Evolutionary conservation across 2,888 invertebrate species (phyloP), one percentile per base, ranked within the genome.

Genomic region (Conomelus anceps): DNA sequence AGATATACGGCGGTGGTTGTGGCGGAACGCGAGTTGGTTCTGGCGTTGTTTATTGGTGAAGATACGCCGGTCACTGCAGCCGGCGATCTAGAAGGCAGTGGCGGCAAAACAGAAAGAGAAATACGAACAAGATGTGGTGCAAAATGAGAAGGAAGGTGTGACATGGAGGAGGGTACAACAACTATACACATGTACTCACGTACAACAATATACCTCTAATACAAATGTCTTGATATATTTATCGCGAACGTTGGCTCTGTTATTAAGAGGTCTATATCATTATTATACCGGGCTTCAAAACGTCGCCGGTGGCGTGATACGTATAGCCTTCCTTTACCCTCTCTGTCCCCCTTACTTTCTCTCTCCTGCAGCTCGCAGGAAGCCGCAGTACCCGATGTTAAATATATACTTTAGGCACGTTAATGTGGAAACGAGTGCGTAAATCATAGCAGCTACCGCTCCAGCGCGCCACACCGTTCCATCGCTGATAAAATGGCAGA

Each of bases 221-320:
- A 86, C 86, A 86, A 86, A 86, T 26, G 86, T 86, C 86, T 63
- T 86, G 86, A 86, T 86, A 86, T 86, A 86, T 86, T 86, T 86
- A 86, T 86, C 22, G 86, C 22, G 86, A 24, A 86, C 86, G 24
- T 26, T 26, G 86, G 63, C 63, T 86, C 22, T 86, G 24, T 86
- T 86, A 86, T 86, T 86, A 86, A 86, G 23, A 86, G 29, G 86
- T 86, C 86, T 86, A 86, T 86, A 86, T 86, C 86, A 86, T 86
- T 86, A 86, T 86, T 86, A 86, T n/a, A 86, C 22, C 26, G 24
- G 86, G 63, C 63, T 63, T 63, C n/a, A n/a, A 13, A 13, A n/a
- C 29, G 86, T 86, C 86, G 26, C 86, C 86, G 86, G 29, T 26
- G 86, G 86, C 86, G 86, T 86, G 86, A 86, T 26, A 86, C 86